These are phyloP conservation scores for Drosophila greeni DNA, from an alignment of 2,888 invertebrate species.

Conservation along the genomic window DNA sequence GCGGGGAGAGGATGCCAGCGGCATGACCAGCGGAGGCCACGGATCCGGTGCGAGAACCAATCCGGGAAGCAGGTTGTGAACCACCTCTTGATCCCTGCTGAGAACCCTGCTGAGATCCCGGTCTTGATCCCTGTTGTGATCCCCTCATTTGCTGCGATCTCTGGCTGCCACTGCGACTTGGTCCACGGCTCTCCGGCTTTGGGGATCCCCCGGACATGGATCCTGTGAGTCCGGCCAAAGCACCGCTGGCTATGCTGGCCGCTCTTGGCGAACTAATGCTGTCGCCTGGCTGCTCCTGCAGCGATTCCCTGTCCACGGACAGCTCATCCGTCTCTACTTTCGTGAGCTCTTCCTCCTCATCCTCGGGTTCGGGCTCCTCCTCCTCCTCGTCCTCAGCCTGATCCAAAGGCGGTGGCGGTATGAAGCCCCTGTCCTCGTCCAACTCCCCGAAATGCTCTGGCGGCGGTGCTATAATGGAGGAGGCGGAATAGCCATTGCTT, in stretches of 20 bases:
- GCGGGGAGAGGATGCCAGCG: conserved; percentile 60
- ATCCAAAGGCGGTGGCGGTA: conserved; percentile 71
- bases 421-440: conserved; percentile 66
- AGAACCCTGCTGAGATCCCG: conserved; percentile 35
- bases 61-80: conserved; percentile 55
- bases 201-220: conserved; percentile 51
- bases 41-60: conserved; percentile 67
- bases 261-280: conserved; percentile 70
- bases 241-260: conserved; percentile 65
- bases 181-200: conserved; percentile 61
- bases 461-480: conserved; percentile 75
- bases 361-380: conserved; percentile 30
- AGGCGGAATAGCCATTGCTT: conserved; percentile 76
- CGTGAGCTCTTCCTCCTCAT: conserved; percentile 58
- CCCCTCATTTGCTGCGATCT: conserved; percentile 24
- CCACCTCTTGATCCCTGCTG: conserved; percentile 56
- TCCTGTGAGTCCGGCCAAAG: conserved; percentile 50
- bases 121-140: conserved; percentile 11
- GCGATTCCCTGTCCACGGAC: conserved; percentile 47
- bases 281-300: conserved; percentile 50
- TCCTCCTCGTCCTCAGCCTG: conserved; percentile 38
- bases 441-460: conserved; percentile 71
- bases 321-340: conserved; percentile 63
- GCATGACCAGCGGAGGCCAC: conserved; percentile 56
- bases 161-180: conserved; percentile 68